Conservation (phyloP, 2,888 invertebrate genomes). For the Melanargia galathea region DNA sequence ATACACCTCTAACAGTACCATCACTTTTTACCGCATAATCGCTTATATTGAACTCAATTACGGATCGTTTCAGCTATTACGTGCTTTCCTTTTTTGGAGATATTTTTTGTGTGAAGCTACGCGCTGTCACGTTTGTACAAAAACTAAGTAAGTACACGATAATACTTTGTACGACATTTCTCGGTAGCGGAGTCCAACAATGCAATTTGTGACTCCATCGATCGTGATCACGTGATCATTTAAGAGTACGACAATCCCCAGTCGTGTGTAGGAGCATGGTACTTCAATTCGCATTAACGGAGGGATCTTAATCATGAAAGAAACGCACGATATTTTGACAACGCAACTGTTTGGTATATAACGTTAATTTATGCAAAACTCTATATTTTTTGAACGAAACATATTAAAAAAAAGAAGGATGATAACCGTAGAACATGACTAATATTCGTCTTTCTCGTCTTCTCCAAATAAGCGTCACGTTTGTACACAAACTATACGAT, state of each 20-base stretch:
- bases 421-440: too few relatives aligned
- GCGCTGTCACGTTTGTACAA: constrained; percentile 3
- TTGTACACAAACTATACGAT: constrained; percentile 2
- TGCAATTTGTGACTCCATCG: constrained; percentile 4
- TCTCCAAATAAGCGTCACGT: too few relatives aligned
- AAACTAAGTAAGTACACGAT: constrained; percentile 10
- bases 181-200: constrained; percentile 12
- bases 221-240: too few relatives aligned
- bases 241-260: too few relatives aligned
- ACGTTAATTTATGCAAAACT: too few relatives aligned
- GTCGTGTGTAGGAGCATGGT: neutral
- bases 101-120: constrained; percentile 16
- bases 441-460: too few relatives aligned
- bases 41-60: constrained; percentile 27
- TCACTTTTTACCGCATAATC: constrained; percentile 21
- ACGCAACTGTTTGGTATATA: too few relatives aligned
- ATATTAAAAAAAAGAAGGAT: too few relatives aligned
- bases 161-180: constrained; percentile 15
- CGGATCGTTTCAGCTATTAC: constrained; percentile 20
- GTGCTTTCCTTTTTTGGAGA: constrained; percentile 18
- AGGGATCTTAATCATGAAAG: too few relatives aligned
- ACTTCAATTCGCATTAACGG: too few relatives aligned
- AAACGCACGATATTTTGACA: too few relatives aligned
- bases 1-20: constrained; percentile 9
- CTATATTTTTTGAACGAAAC: too few relatives aligned